Base-by-base conservation (phyloP, 1,140 invertebrate species). In the Teleopsis dalmanni region DNA sequence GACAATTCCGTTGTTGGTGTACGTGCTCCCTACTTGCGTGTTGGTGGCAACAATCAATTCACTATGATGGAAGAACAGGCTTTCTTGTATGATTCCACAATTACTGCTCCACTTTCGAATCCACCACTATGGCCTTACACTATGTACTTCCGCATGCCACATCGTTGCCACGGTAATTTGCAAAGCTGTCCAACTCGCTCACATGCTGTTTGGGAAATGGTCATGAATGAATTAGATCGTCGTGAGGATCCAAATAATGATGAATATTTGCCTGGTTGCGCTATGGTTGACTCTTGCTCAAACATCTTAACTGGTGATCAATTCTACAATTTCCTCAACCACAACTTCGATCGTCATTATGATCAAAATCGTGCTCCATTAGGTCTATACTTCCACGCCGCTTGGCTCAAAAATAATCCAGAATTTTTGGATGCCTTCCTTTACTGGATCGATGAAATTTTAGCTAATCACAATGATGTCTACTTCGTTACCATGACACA, bases 401-500 rank as follows among this genome's bases (percentile, higher is more conserved):
- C 91, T 26, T 97, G 92, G 91, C 75, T 97, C 52, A 94, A 89
- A 73, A 92, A 95, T 69, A 95, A 95, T 59, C 88, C 89, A 26
- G 91, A 95, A 69, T 95, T 87, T 69, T 75, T 95, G 45, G 91
- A 95, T 58, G 87, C 90, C 48, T 91, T 97, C 79, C 77, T 93
- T 8, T 91, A 88, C 67, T 96, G 92, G 89, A 85, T 97, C 55
- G 92, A 96, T 65, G 92, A 96, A 75, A 81, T 93, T 37, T 73
- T 94, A 25, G 75, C 81, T 49, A 86, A 84, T 47, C 84, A 91
- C 73, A 89, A 91, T 50, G 93, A 97, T 65, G 92, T 95, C 5
- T 96, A 94, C 73, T 95, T 97, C 64, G 90, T 95, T 1, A 96
- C 92, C n/a, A 95, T 94, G 87, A 95, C 91, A 3, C 91, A 93